A percentile compares a stretch with the other conserved stretches of the same genome.
Conservation (phyloP, 1,140 invertebrate genomes). For the Acromyrmex charruanus region DNA sequence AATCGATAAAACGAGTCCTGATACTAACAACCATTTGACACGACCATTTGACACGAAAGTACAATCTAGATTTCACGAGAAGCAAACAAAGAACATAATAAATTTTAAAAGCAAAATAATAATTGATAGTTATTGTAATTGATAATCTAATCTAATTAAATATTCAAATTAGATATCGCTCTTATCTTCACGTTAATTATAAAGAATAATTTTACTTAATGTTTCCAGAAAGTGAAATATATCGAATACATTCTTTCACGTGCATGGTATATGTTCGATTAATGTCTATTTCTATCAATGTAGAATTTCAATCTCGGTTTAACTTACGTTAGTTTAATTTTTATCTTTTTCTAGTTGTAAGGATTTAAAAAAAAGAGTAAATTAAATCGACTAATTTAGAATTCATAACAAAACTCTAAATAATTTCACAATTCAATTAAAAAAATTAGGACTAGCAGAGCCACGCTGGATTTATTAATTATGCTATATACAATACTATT, state of each 20-base stretch:
- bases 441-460: no score
- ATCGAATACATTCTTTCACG: not conserved
- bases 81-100: not conserved
- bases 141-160: not conserved
- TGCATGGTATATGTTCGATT: no score
- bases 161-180: not conserved
- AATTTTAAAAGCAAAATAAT: not conserved
- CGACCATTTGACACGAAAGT: not conserved
- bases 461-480: no score
- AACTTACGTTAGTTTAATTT: no score
- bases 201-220: not conserved
- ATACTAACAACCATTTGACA: constrained; percentile 15
- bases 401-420: no score
- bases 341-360: no score
- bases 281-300: not conserved
- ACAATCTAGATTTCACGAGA: constrained; percentile 12
- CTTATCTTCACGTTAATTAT: not conserved
- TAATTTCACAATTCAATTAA: no score
- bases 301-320: no score
- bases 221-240: not conserved
- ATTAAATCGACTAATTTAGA: no score
- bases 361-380: no score
- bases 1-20: constrained; percentile 32
- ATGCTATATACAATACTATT: no score
- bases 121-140: not conserved